Evolutionary conservation across 2,113 vertebrate species (phyloP), one percentile per base, ranked within the genome.

Genomic region (Thalassarche chlororhynchos): DNA sequence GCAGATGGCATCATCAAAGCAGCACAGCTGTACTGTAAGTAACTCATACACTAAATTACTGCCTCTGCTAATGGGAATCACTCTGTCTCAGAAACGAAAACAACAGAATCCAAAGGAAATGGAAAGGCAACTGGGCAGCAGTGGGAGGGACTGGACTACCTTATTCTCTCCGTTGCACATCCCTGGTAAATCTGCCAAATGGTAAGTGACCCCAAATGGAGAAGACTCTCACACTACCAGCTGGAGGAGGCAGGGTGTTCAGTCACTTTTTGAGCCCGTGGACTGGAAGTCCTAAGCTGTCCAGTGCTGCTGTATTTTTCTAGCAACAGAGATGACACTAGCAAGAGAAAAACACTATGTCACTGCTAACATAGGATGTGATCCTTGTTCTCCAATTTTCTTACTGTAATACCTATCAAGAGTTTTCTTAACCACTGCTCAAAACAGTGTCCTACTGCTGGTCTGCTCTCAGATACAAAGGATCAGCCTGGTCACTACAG

Each of bases 21-120:
- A 90, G 91, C 95, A 95, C 93, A 97, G 94, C 92, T 97, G 96
- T 60, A 84, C 90, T 94, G 84, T 91, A 95, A 96, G 25, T 71
- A 95, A 91, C 64, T 97, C 90, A 91, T 61, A 25, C 47, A 38
- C 86, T 84, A 25, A 68, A 80, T 94, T 93, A 79, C 57, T 86
- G 86, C 77, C 58, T 95, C 64, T 51, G 77, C 70, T 92, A 90
- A 84, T n/a, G 74, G 84, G 51, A 93, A 24, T 46, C 46, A 52
- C 81, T 61, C 77, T 52, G 26, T 34, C 65, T 84, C 75, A 14
- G 71, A 49, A 82, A 81, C 10, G 8, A 42, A 79, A 91, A 58
- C 74, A 72, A 10, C 18, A 4, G 38, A 88, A 79, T 66, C 46
- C 51, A 32, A 64, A 76, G 64, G 64, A 64, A 75, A 42, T 0